Evolutionary conservation across 2,888 invertebrate species (phyloP), one percentile per base, ranked within the genome.

Genomic region (Rhopalosiphum nymphaeae): DNA sequence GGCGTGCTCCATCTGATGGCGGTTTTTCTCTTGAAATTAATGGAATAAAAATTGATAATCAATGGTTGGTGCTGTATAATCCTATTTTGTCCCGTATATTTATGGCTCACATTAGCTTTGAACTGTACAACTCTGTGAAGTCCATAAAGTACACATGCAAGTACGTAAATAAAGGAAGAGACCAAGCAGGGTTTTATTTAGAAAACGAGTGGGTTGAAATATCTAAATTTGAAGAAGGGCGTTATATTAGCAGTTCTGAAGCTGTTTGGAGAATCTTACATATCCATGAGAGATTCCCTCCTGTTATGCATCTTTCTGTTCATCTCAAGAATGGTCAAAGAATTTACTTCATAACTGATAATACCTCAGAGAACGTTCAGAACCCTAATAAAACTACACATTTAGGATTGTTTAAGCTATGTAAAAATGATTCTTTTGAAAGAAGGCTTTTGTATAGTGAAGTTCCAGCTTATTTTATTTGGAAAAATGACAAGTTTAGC

Each of bases 281-380:
- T 94, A 94, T 61, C 61, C 95, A 95, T 95, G 95, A 95, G 84
- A 91, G 95, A 89, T 94, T 91, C 95, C 4, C n/a, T 89, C 95
- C 95, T 46, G 95, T 95, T 93, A 91, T 95, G 87, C 95, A 95
- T 95, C 95, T 95, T 87, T 95, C 95, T 93, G 95, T 95, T 4
- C 95, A 95, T 94, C 95, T 95, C 10, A 78, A 95, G 95, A 94
- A 95, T 94, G 93, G 89, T 49, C 95, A 95, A 89, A 44, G 94
- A 7, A 86, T 94, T 49, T 95, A 93, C 89, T 95, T 94, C 16
- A 61, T 44, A 89, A 56, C 53, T n/a, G n/a, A 91, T 53, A 91
- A 61, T 61, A 44, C 67, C 67, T 49, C 53, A 36, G 78, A 84
- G 26, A 91, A 91, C n/a, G 67, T 67, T 91, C 91, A 91, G 84